Conservation (phyloP, 2,888 invertebrate species). For the Diogma glabrata region DNA sequence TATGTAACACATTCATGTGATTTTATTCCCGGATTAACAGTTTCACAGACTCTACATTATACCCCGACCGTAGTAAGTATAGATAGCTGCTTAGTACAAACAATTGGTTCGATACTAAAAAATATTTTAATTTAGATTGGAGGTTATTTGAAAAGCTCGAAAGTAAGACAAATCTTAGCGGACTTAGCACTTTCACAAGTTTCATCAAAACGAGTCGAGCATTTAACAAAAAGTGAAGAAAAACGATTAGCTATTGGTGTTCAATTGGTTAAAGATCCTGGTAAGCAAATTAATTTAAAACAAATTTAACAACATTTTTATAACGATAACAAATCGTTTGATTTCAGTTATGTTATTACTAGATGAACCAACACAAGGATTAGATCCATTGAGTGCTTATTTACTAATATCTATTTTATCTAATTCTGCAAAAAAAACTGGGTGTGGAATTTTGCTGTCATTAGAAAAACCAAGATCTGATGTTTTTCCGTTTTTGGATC, state of each 20-base stretch:
- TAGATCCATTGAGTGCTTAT: conserved; percentile 92
- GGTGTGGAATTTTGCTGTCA: conserved; percentile 79
- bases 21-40: conserved; percentile 74
- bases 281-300: too few relatives aligned
- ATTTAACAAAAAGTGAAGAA: conserved; percentile 80
- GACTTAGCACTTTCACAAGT: conserved; percentile 90
- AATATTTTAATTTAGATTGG: conserved; percentile 45
- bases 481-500: conserved; percentile 88
- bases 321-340: too few relatives aligned
- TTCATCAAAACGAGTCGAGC: conserved; percentile 69
- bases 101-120: too few relatives aligned
- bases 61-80: conserved; percentile 67
- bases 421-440: conserved; percentile 79
- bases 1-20: conserved; percentile 80
- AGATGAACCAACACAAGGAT: conserved; percentile 89
- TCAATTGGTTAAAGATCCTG: conserved; percentile 87
- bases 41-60: conserved; percentile 72
- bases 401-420: conserved; percentile 88
- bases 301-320: too few relatives aligned
- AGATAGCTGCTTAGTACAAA: too few relatives aligned
- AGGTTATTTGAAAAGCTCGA: conserved; percentile 64
- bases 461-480: conserved; percentile 91
- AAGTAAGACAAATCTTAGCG: conserved; percentile 85
- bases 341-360: conserved; percentile 68
- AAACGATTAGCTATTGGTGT: conserved; percentile 82